Evolutionary conservation across 2,797 vertebrate genomes (phyloP).

Genomic region (Gorsachius magnificus): DNA sequence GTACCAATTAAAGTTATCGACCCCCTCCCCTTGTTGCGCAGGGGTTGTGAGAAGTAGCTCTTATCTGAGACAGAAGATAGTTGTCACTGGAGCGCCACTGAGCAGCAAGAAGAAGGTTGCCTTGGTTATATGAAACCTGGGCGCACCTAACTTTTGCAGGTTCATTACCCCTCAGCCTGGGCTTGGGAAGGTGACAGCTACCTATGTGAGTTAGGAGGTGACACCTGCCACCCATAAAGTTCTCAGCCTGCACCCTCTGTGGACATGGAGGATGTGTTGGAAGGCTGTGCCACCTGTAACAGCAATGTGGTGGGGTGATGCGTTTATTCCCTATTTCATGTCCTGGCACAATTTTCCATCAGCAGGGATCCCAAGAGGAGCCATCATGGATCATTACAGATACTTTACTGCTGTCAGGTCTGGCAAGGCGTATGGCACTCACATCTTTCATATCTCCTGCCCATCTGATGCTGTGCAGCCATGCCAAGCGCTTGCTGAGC

Average conservation of each 20-base stretch:
- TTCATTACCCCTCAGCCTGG: not conserved
- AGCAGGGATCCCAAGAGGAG: not conserved
- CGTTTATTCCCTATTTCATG: not conserved
- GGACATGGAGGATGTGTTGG: not conserved
- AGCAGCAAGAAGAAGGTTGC: not conserved
- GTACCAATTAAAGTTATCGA: not conserved
- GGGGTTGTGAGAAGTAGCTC: not conserved
- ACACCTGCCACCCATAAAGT: not conserved
- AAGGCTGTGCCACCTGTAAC: not conserved
- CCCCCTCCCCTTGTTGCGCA: not conserved
- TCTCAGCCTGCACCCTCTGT: not conserved
- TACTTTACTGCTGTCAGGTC: not conserved
- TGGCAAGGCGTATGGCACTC: not conserved
- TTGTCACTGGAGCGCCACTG: not conserved
- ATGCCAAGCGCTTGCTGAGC: not conserved
- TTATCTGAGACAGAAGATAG: not conserved
- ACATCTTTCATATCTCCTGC: not conserved
- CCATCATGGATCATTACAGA: accelerated
- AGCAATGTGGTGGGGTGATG: not conserved
- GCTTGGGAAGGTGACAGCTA: not conserved
- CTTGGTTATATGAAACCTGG: not conserved
- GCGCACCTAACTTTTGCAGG: not conserved
- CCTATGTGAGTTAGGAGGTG: not conserved
- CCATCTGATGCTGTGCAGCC: not conserved
- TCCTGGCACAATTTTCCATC: not conserved